Base-by-base conservation (phyloP, 2,888 invertebrate genomes). In the Lepeophtheirus nordmannii region DNA sequence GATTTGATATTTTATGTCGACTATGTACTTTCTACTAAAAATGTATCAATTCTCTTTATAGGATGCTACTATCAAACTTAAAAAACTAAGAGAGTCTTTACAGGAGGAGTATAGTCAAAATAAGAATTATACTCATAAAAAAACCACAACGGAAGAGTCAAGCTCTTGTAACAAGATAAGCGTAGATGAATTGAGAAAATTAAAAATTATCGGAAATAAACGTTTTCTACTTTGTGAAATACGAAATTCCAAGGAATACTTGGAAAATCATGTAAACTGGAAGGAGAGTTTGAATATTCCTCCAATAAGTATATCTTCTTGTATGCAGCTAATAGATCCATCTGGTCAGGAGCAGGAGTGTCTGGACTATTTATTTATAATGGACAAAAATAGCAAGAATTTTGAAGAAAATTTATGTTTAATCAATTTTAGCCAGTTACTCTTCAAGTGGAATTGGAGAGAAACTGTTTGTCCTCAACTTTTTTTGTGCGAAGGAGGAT, bases 401-500 rank as follows among this genome's bases (percentile, higher is more conserved):
- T n/a, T 46, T 46, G 53, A 46, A 8, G 53, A 46, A 14, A 46
- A 17, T 46, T 3, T 46, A 14, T 1, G 53, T 46, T 17, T 46
- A 46, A 46, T 14, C 1, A 46, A 46, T 17, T 17, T 46, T 17
- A 46, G 17, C 1, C 14, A 46, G 17, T 5, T 46, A 14, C 53
- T 46, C 53, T n/a, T 8, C 5, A 17, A 46, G 17, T 46, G 53
- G 53, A 7, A 30, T 30, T 30, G 30, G 30, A 30, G 7, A 30
- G 30, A 7, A 30, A 30, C 30, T 30, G 53, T 46, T 46, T 17
- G 17, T 46, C 53, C 14, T 46, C 14, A 46, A 14, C 14, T 46
- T 17, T n/a, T 46, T 17, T n/a, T 46, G n/a, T 46, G 53, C 53
- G 53, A 46, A 46, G 53, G 53, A 17, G 53, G 53, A 46, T 46